Percentiles rank a stretch among this genome's conserved stretches.
Conservation (phyloP, 2,113 vertebrate species). For the Ariopsis seemanni region DNA sequence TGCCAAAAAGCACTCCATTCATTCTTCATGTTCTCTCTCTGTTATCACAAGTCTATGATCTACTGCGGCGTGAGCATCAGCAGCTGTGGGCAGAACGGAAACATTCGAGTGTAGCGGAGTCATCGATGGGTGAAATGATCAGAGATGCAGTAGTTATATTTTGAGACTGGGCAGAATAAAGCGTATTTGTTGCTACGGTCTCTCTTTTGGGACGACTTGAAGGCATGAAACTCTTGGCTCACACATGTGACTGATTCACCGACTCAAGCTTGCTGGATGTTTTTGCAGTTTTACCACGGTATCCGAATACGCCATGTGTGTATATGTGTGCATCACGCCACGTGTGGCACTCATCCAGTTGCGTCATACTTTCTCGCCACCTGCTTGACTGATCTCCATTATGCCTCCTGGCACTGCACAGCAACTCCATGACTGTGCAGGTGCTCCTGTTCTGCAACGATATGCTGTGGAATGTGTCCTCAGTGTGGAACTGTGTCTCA, state of each 20-base stretch:
- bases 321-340: constrained; percentile 48
- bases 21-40: not conserved
- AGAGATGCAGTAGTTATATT: not conserved
- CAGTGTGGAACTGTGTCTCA: not conserved
- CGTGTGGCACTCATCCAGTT: constrained; percentile 60
- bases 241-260: not conserved
- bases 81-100: not conserved
- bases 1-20: not conserved
- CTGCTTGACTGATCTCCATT: constrained; percentile 40
- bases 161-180: not conserved
- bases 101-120: not conserved
- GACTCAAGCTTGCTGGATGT: not conserved
- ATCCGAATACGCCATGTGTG: not conserved
- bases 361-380: constrained; percentile 54
- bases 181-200: not conserved
- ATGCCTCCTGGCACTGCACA: constrained; percentile 24
- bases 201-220: not conserved
- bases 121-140: not conserved
- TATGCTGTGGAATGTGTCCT: not conserved
- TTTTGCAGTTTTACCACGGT: not conserved
- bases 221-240: not conserved
- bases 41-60: not conserved
- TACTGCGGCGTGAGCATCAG: not conserved
- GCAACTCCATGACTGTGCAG: constrained; percentile 15
- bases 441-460: not conserved